phyloP scores from a whole-genome alignment of 2,888 invertebrate genomes.

The Biston stratarius region DNA sequence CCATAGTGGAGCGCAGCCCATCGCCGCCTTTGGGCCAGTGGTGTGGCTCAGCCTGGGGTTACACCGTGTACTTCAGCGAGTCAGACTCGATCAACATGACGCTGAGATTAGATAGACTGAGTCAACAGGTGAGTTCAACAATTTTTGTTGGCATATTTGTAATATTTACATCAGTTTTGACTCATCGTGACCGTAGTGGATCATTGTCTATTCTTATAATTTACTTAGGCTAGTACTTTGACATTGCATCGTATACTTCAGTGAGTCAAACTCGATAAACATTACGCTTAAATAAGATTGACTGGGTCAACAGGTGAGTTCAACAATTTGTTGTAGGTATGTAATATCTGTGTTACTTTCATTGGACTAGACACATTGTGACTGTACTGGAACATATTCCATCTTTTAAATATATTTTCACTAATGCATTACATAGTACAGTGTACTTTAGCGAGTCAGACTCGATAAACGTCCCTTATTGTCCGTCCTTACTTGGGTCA shows the following conservation, averaged over 20 bases:
- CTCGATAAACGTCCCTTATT: slow-evolving; percentile 86
- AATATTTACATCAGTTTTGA: too few species aligned
- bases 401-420: slow-evolving; percentile 88
- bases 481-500: too few species aligned
- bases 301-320: slow-evolving; percentile 90
- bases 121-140: slow-evolving; percentile 88
- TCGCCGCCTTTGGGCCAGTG: slow-evolving; percentile 92
- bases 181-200: slow-evolving; percentile 90
- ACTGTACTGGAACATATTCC: slow-evolving; percentile 91
- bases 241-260: slow-evolving; percentile 94
- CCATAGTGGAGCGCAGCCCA: slow-evolving; percentile 90
- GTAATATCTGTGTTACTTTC: too few species aligned
- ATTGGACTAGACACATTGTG: slow-evolving; percentile 69
- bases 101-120: slow-evolving; percentile 89
- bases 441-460: slow-evolving; percentile 94
- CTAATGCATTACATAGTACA: slow-evolving; percentile 93
- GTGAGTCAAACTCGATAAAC: slow-evolving; percentile 92
- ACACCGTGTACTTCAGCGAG: slow-evolving; percentile 94
- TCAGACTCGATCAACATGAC: slow-evolving; percentile 92
- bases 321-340: neutral
- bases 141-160: too few species aligned
- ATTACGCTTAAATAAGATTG: slow-evolving; percentile 90
- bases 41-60: slow-evolving; percentile 94
- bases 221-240: slow-evolving; percentile 93
- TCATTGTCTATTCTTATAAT: slow-evolving; percentile 87